Percentiles rank a stretch among this genome's conserved stretches.
These are phyloP conservation scores for Musca domestica DNA, from an alignment of 1,140 invertebrate genomes.

Conservation along the genomic window DNA sequence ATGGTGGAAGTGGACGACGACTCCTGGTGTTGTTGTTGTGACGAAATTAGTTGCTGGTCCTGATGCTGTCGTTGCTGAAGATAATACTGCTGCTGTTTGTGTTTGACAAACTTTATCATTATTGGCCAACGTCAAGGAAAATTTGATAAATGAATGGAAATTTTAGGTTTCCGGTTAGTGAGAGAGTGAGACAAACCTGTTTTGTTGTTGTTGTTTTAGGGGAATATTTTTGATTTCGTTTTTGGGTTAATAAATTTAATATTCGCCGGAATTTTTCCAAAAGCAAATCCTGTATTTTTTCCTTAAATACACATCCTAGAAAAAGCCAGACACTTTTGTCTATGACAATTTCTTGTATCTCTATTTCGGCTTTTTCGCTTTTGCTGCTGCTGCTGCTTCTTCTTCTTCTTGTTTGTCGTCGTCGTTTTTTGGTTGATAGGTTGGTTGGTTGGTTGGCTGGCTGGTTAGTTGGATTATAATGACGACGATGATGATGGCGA, in stretches of 20 bases:
- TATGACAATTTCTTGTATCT: background rate
- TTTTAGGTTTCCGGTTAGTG: too few relatives aligned
- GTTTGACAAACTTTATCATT: constrained; percentile 5
- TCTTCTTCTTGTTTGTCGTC: too few relatives aligned
- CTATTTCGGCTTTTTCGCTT: too few relatives aligned
- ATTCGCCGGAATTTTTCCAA: background rate
- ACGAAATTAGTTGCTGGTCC: background rate
- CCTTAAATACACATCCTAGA: background rate
- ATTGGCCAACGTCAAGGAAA: background rate
- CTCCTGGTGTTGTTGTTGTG: background rate
- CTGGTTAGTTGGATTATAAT: too few relatives aligned
- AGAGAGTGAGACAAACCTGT: too few relatives aligned
- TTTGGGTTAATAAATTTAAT: too few relatives aligned
- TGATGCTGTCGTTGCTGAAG: background rate
- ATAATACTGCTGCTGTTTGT: background rate
- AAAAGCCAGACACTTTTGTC: constrained; percentile 16
- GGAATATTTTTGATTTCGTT: too few relatives aligned
- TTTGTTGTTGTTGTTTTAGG: too few relatives aligned
- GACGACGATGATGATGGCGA: too few relatives aligned
- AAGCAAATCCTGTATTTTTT: background rate
- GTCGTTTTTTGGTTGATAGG: too few relatives aligned
- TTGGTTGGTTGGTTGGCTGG: too few relatives aligned
- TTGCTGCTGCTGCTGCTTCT: too few relatives aligned
- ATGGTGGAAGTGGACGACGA: background rate
- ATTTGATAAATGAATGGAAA: background rate